Conservation (phyloP, 2,113 vertebrate species). For the Colistium nudipinnis region DNA sequence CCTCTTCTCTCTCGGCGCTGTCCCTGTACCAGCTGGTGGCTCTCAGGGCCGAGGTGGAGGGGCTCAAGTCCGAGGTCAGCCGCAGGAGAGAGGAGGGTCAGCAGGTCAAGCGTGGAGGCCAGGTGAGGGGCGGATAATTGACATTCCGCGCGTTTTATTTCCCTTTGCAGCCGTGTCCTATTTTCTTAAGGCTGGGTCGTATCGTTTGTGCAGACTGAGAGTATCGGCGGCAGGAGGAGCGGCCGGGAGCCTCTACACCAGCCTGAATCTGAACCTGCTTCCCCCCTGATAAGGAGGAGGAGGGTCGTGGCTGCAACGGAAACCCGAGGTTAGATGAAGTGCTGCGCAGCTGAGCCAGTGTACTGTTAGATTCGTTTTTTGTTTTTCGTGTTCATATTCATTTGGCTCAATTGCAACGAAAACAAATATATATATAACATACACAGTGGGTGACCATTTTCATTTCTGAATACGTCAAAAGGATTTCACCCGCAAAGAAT, state of each 20-base stretch:
- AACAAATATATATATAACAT: neutral
- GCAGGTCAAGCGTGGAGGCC: conserved; percentile 28
- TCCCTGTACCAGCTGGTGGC: conserved; percentile 85
- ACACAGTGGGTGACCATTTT: neutral
- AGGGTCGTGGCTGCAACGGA: conserved; percentile 41
- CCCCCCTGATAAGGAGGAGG: conserved; percentile 33
- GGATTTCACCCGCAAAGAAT: neutral
- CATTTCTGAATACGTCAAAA: neutral
- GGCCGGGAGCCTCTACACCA: conserved; percentile 20
- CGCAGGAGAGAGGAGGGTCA: conserved; percentile 71
- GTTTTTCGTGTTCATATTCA: neutral
- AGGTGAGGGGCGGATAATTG: conserved; percentile 44
- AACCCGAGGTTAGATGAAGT: conserved; percentile 36
- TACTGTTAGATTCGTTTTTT: neutral
- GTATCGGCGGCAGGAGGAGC: conserved; percentile 25
- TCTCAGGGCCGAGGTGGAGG: conserved; percentile 88
- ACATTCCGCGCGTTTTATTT: neutral
- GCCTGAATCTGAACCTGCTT: neutral
- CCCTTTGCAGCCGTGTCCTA: neutral
- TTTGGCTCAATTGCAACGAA: neutral
- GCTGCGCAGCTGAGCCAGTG: neutral
- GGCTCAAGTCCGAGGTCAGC: conserved; percentile 78
- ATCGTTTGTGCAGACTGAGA: conserved; percentile 48
- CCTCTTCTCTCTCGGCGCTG: conserved; percentile 85
- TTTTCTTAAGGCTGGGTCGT: neutral